Evolutionary conservation across 2,888 invertebrate species (phyloP), one percentile per base, ranked within the genome.

Genomic region (Volucella inflata): DNA sequence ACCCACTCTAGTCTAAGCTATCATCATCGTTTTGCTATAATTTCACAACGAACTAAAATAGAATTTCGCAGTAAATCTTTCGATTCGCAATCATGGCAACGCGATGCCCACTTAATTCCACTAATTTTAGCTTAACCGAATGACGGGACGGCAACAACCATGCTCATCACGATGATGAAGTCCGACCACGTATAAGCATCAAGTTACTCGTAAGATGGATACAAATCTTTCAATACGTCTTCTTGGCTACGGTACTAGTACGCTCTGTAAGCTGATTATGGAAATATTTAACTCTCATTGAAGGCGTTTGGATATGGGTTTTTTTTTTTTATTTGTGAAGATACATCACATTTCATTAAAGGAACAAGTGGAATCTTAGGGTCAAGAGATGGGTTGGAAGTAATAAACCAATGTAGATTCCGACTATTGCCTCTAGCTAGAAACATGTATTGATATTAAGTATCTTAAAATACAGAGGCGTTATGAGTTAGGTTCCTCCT

Each of bases 21-120:
- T n/a, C 2, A 16, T n/a, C 51, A 51, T 36, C 55, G 17, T 57
- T 46, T 78, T 53, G 51, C 42, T 50, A 12, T 42, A 68, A 70
- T 70, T 75, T 75, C 74, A 75, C 70, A 79, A 84, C 51, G 57
- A 30, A 53, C 48, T 53, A 68, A 79, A 84, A 84, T 50, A 36
- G 60, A 51, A 57, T 78, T 77, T 75, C 21, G 44, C 55, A 16
- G 57, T 70, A 68, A 50, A 68, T 67, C n/a, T 78, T 55, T 59
- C 59, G 53, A 68, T 78, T 70, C 50, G 38, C 40, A 17, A 48
- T 65, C 57, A 12, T 46, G 38, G 21, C 11, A n/a, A 9, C 8
- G 21, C 14, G 17, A 12, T 50, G 48, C 59, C 62, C 51, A 62
- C 70, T 48, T 55, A 64, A 78, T 62, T 67, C 57, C 36, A 68